Percentiles rank a stretch among this genome's conserved stretches.
Evolutionary conservation across 2,888 invertebrate genomes (phyloP).

Genomic region (Synergus itoensis): DNA sequence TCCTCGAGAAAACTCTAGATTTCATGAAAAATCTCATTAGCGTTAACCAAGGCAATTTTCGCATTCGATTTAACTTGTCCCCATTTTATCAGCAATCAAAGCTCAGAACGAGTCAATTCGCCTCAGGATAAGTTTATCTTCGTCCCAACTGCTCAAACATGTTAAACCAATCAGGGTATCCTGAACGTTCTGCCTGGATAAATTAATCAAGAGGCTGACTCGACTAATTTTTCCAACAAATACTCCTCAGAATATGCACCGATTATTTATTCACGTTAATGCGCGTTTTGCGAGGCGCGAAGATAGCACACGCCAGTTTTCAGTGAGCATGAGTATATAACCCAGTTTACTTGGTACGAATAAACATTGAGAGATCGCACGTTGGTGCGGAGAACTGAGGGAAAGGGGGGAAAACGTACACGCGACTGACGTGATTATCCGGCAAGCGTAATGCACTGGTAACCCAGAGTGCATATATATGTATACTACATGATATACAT

Average conservation of each 20-base stretch:
- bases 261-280: slow-evolving; percentile 2
- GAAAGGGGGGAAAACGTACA: background rate
- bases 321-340: slow-evolving; percentile 4
- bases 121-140: slow-evolving; percentile 6
- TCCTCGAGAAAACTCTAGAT: background rate
- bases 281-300: background rate
- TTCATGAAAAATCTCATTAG: background rate
- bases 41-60: slow-evolving; percentile 13
- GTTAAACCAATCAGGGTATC: background rate
- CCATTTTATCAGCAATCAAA: slow-evolving; percentile 4
- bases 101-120: background rate
- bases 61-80: slow-evolving; percentile 14
- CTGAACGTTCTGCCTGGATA: background rate
- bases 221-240: background rate
- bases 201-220: background rate
- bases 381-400: background rate
- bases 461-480: slow-evolving; percentile 23
- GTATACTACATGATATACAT: background rate
- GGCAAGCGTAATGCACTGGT: slow-evolving; percentile 6
- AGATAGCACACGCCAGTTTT: slow-evolving; percentile 9
- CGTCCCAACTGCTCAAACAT: background rate
- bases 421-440: slow-evolving; percentile 37
- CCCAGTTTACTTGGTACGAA: slow-evolving; percentile 26
- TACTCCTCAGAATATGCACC: background rate
- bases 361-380: slow-evolving; percentile 5